These are phyloP conservation scores for Ctenicera cuprea DNA, from an alignment of 2,888 invertebrate species.

Conservation along the genomic window DNA sequence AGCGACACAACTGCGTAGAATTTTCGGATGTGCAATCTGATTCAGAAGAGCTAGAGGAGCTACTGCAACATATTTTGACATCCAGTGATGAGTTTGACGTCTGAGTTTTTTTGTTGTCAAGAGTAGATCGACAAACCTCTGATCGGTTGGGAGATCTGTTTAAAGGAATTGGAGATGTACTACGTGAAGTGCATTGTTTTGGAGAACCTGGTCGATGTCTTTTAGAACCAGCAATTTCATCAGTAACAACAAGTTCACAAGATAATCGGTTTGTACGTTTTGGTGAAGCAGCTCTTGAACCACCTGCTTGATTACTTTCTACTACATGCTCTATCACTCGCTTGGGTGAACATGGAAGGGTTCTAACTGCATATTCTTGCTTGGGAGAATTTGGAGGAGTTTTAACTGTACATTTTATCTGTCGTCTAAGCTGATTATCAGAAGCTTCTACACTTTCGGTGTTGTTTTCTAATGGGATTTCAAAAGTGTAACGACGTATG, in stretches of 20 bases:
- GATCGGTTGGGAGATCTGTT: background rate
- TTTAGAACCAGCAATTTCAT: background rate
- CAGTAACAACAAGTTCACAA: constrained; percentile 6
- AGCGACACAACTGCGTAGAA: constrained; percentile 22
- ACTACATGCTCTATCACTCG: no score
- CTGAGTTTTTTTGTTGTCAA: background rate
- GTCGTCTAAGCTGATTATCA: background rate
- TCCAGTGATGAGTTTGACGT: background rate
- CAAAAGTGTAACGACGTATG: constrained; percentile 49
- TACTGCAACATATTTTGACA: background rate
- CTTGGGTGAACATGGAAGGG: no score
- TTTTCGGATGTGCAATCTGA: background rate
- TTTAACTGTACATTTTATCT: no score
- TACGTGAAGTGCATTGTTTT: background rate
- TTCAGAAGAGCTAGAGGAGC: background rate
- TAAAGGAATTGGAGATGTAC: background rate
- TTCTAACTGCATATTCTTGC: no score
- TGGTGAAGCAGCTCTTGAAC: background rate
- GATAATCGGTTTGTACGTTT: background rate
- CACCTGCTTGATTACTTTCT: background rate
- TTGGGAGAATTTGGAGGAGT: no score
- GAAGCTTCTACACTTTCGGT: background rate
- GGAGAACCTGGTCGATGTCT: background rate
- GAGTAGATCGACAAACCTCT: background rate
- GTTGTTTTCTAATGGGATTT: constrained; percentile 38